A percentile compares a stretch with the other conserved stretches of the same genome.
phyloP scores from a whole-genome alignment of 92 coral and sea anemone genomes.

The Micromussa lordhowensis region DNA sequence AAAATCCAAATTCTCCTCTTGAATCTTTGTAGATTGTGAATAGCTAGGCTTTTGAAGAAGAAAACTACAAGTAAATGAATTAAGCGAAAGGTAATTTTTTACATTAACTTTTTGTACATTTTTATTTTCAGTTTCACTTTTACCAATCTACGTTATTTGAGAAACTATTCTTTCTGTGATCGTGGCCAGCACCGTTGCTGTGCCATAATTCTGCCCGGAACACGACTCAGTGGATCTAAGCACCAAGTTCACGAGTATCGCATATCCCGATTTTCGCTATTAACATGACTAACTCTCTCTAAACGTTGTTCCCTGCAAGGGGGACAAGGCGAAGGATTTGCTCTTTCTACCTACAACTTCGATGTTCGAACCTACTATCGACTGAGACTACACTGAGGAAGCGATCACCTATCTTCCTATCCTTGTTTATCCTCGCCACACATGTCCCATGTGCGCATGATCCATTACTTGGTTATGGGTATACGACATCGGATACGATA shows the following conservation, averaged over 20 bases:
- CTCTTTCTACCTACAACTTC: background rate
- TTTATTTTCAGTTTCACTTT: background rate
- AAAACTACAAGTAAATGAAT: background rate
- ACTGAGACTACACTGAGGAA: background rate
- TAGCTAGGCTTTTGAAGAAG: background rate
- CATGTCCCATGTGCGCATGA: background rate
- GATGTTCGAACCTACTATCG: too few species aligned
- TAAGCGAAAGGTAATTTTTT: too few species aligned
- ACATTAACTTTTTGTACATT: background rate
- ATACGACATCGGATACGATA: background rate
- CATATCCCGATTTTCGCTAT: background rate
- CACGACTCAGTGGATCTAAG: too few species aligned
- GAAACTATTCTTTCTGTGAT: background rate
- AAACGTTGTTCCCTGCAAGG: background rate
- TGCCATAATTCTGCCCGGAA: too few species aligned
- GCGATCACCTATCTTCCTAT: background rate
- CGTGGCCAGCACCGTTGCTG: background rate
- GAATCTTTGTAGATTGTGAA: background rate
- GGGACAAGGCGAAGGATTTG: background rate
- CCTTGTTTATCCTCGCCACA: conserved; percentile 9
- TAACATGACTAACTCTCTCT: background rate
- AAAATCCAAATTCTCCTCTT: background rate
- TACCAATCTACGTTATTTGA: background rate
- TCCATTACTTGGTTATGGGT: conserved; percentile 2
- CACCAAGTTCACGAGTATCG: background rate